phyloP scores from a whole-genome alignment of 2,797 vertebrate species.

The Balearica regulorum region DNA sequence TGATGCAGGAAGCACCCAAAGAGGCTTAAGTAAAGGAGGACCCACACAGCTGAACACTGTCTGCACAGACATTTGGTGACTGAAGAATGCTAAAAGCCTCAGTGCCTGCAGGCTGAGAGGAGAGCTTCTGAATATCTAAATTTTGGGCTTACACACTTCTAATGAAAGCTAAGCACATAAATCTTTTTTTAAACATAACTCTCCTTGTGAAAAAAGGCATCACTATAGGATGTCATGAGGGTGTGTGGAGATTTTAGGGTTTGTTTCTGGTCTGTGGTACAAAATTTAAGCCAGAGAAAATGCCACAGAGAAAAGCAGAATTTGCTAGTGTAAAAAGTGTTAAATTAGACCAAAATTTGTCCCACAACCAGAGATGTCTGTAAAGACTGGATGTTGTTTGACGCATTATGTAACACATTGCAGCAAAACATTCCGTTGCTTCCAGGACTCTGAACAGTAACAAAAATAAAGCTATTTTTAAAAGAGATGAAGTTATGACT shows the following conservation, averaged over 20 bases:
- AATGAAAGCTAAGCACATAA: background rate
- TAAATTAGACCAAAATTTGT: background rate
- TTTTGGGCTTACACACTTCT: background rate
- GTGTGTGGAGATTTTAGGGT: background rate
- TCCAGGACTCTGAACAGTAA: background rate
- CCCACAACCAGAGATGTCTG: background rate
- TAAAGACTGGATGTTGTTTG: background rate
- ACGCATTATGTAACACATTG: background rate
- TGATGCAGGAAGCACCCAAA: background rate
- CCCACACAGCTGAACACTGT: rapidly evolving
- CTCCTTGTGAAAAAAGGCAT: background rate
- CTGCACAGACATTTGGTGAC: background rate
- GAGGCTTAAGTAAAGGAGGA: background rate
- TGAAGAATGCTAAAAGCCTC: background rate
- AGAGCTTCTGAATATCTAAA: background rate
- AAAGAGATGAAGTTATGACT: background rate
- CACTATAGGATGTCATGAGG: background rate
- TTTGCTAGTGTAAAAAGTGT: background rate
- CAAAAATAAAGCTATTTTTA: background rate
- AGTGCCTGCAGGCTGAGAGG: too few relatives aligned
- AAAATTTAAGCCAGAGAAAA: background rate
- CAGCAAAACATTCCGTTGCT: background rate
- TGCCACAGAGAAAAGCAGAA: background rate
- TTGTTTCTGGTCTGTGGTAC: background rate
- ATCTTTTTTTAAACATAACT: background rate